A percentile compares a stretch with the other conserved stretches of the same genome.
Evolutionary conservation across 2,113 vertebrate genomes (phyloP).

Genomic region (Takifugu flavidus): DNA sequence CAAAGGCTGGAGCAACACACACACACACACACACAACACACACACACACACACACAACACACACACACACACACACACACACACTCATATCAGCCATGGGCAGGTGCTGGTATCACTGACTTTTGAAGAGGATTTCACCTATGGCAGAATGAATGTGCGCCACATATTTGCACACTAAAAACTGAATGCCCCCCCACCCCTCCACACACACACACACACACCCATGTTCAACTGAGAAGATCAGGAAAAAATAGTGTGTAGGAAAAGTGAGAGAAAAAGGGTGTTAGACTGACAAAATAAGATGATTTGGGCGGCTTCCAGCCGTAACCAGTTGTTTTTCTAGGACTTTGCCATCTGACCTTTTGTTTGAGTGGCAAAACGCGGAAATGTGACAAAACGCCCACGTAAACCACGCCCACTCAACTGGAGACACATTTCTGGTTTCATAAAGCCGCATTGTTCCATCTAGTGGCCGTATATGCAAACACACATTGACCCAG

Average conservation of each 20-base stretch:
- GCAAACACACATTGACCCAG: constrained; percentile 10
- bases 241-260: no score
- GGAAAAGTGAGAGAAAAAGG: no score
- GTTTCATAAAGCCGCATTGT: constrained; percentile 49
- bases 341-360: not conserved
- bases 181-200: constrained; percentile 47
- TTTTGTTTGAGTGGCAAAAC: constrained; percentile 38
- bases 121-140: constrained; percentile 65
- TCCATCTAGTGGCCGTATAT: constrained; percentile 66
- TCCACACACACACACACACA: not conserved
- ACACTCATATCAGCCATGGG: constrained; percentile 61
- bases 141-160: constrained; percentile 50
- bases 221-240: no score
- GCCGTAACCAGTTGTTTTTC: no score
- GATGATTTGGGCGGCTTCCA: no score
- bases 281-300: no score
- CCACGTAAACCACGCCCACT: constrained; percentile 7
- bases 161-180: constrained; percentile 42
- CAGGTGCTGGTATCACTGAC: constrained; percentile 71
- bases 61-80: constrained; percentile 9
- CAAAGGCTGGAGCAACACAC: constrained; percentile 25
- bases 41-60: constrained; percentile 26
- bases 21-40: constrained; percentile 3
- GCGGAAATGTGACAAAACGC: constrained; percentile 36
- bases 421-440: constrained; percentile 10